phyloP scores from a whole-genome alignment of 1,140 invertebrate species.

The Neotoxoptera formosana region DNA sequence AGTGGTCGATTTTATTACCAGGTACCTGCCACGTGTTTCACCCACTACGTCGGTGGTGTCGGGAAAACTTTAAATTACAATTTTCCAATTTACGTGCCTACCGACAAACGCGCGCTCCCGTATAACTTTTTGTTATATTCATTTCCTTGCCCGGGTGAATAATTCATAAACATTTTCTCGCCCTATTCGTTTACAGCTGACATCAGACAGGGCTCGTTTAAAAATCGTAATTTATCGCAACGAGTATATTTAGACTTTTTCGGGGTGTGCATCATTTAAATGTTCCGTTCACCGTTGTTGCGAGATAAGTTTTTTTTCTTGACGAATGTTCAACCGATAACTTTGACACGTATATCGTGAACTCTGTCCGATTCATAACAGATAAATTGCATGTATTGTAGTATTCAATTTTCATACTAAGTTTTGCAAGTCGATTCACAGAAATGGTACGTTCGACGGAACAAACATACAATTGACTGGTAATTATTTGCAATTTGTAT shows the following conservation, averaged over 20 bases:
- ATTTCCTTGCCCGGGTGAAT: background rate
- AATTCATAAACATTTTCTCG: background rate
- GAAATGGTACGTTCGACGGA: background rate
- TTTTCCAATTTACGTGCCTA: background rate
- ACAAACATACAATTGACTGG: background rate
- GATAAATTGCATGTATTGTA: background rate
- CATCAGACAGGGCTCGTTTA: background rate
- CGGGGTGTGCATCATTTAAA: background rate
- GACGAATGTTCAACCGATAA: background rate
- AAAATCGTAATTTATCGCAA: background rate
- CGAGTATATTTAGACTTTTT: background rate
- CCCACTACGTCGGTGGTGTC: too few relatives aligned
- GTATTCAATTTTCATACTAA: background rate
- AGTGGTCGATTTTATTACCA: background rate
- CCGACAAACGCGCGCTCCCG: background rate
- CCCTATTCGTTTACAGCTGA: background rate
- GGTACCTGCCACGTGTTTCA: background rate
- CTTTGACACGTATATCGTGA: background rate
- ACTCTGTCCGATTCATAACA: background rate
- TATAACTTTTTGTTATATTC: background rate
- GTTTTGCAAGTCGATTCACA: background rate
- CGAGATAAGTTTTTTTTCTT: background rate
- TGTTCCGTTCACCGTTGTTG: background rate
- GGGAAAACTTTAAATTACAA: constrained; percentile 19
- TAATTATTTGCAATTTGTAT: background rate